phyloP scores from a whole-genome alignment of 2,888 invertebrate species.

The Anthoptus insignis region DNA sequence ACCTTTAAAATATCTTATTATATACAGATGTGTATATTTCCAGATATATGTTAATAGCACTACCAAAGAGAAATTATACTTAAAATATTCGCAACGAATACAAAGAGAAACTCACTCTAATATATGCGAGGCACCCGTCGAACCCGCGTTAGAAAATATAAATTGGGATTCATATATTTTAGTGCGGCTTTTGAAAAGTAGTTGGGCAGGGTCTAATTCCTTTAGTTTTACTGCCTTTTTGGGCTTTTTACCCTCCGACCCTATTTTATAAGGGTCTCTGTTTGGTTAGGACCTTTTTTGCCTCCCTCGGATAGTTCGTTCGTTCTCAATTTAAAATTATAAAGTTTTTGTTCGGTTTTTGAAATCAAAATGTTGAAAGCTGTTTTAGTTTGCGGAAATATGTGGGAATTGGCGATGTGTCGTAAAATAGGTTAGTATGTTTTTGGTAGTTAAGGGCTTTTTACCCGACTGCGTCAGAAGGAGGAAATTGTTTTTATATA shows the following conservation, averaged over 20 bases:
- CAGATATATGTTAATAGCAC: too few relatives aligned
- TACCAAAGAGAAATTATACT: conserved; percentile 4
- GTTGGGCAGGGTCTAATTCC: conserved; percentile 82
- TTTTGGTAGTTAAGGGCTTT: too few relatives aligned
- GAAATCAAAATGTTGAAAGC: conserved; percentile 15
- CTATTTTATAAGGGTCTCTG: conserved; percentile 84
- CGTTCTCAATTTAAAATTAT: conserved; percentile 39
- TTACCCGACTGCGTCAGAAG: too few relatives aligned
- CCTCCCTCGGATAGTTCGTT: conserved; percentile 75
- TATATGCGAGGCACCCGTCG: conserved; percentile 49
- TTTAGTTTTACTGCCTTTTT: conserved; percentile 87
- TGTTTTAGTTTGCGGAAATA: background rate
- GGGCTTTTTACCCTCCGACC: conserved; percentile 73
- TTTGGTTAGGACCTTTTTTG: conserved; percentile 87
- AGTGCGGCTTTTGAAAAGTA: conserved; percentile 83
- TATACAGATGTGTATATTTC: too few relatives aligned
- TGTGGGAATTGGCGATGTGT: too few relatives aligned
- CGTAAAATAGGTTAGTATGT: too few relatives aligned
- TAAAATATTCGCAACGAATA: conserved; percentile 28
- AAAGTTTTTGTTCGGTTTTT: conserved; percentile 32
- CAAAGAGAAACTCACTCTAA: conserved; percentile 30
- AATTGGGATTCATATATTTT: conserved; percentile 85
- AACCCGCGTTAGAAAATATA: conserved; percentile 77
- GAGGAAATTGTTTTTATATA: too few relatives aligned
- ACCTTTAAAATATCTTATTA: too few relatives aligned